A percentile compares a stretch with the other conserved stretches of the same genome.
Evolutionary conservation across 2,797 vertebrate species (phyloP).

Genomic region (Chelidonichthys spinosus): DNA sequence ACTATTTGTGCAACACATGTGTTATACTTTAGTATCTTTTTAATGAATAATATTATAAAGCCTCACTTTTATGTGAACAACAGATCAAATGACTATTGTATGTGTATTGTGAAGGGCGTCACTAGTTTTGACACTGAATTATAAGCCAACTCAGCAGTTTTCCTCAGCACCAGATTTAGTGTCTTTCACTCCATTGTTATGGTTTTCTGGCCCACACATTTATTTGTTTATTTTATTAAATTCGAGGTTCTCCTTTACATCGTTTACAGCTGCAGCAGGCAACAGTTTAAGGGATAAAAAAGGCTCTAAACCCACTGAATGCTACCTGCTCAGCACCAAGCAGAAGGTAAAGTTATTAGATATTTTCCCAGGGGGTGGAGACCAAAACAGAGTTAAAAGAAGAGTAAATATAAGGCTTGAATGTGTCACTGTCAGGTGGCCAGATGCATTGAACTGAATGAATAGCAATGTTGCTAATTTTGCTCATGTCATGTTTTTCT

Average conservation of each 20-base stretch:
- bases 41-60: slow-evolving; percentile 7
- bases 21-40: neutral
- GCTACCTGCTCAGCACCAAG: neutral
- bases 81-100: neutral
- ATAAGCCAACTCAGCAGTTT: neutral
- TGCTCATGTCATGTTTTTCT: neutral
- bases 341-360: neutral
- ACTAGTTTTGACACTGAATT: neutral
- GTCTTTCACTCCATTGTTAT: neutral
- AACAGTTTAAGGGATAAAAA: neutral
- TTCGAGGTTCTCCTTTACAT: neutral
- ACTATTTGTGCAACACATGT: neutral
- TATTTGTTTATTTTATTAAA: neutral
- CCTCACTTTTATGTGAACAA: neutral
- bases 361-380: neutral
- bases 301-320: neutral
- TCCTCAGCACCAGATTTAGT: neutral
- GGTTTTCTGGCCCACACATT: neutral
- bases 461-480: neutral
- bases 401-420: neutral
- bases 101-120: neutral
- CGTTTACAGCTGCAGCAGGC: neutral
- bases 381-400: neutral
- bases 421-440: neutral
- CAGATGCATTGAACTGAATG: neutral